Conservation (phyloP, 2,888 invertebrate species). For the Laothoe populi region DNA sequence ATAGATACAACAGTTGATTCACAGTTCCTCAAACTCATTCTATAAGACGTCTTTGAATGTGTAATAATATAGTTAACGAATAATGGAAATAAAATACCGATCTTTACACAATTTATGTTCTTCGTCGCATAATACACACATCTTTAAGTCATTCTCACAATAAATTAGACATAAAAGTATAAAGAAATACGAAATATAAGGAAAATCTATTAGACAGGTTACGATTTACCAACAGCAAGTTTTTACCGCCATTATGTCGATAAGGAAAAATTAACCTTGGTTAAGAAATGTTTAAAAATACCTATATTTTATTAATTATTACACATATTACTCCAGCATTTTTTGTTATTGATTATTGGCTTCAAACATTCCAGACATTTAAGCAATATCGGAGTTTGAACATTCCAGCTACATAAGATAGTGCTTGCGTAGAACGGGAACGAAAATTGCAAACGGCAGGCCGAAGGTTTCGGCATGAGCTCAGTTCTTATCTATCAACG, state of each 20-base stretch:
- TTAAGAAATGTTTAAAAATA: too few relatives aligned
- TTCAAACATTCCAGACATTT: not conserved
- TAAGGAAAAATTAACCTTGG: too few relatives aligned
- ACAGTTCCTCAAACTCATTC: not conserved
- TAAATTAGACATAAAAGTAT: not conserved
- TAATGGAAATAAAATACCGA: not conserved
- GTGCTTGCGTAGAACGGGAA: not conserved
- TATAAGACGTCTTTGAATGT: not conserved
- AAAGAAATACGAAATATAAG: not conserved
- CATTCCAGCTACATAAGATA: not conserved
- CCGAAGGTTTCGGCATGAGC: slow-evolving; percentile 10
- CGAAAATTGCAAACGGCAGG: slow-evolving; percentile 8
- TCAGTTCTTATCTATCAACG: slow-evolving; percentile 10
- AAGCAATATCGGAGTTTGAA: not conserved
- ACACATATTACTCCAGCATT: not conserved
- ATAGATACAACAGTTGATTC: not conserved
- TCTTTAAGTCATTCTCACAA: too few relatives aligned
- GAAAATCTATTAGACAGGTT: not conserved
- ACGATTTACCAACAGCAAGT: not conserved
- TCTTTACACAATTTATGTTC: not conserved
- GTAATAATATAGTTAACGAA: not conserved
- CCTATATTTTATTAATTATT: not conserved
- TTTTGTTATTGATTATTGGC: not conserved
- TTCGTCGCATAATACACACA: not conserved
- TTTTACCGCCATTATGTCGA: too few relatives aligned